These are phyloP conservation scores for Cactoblastis cactorum DNA, from an alignment of 2,888 invertebrate genomes.

Conservation along the genomic window DNA sequence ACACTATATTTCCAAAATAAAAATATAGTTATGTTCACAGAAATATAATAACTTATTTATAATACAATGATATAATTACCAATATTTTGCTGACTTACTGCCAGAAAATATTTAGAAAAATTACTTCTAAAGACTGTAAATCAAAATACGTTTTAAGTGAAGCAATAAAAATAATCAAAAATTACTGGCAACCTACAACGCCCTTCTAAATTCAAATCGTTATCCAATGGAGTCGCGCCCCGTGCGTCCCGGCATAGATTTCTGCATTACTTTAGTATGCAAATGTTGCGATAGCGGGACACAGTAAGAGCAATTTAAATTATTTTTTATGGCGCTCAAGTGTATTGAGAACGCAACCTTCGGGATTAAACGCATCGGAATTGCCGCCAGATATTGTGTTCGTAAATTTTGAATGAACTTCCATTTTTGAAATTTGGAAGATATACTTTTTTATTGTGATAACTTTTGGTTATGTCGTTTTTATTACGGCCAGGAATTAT, in stretches of 20 bases:
- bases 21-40: too few relatives aligned
- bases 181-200: neutral
- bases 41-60: too few relatives aligned
- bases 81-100: too few relatives aligned
- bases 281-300: conserved; percentile 75
- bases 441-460: conserved; percentile 15
- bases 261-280: conserved; percentile 80
- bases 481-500: neutral
- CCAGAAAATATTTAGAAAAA: too few relatives aligned
- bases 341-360: conserved; percentile 68
- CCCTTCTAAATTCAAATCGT: conserved; percentile 15
- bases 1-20: too few relatives aligned
- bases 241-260: conserved; percentile 72
- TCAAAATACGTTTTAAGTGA: too few relatives aligned
- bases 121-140: too few relatives aligned
- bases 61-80: too few relatives aligned
- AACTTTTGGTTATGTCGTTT: neutral
- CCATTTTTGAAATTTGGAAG: conserved; percentile 47
- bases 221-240: conserved; percentile 44
- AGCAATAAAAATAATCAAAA: too few relatives aligned
- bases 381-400: conserved; percentile 53
- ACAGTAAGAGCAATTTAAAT: conserved; percentile 79
- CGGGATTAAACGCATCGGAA: conserved; percentile 34
- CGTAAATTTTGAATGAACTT: conserved; percentile 65
- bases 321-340: conserved; percentile 79